phyloP scores from a whole-genome alignment of 2,888 invertebrate genomes.

The Napeogenes inachia region DNA sequence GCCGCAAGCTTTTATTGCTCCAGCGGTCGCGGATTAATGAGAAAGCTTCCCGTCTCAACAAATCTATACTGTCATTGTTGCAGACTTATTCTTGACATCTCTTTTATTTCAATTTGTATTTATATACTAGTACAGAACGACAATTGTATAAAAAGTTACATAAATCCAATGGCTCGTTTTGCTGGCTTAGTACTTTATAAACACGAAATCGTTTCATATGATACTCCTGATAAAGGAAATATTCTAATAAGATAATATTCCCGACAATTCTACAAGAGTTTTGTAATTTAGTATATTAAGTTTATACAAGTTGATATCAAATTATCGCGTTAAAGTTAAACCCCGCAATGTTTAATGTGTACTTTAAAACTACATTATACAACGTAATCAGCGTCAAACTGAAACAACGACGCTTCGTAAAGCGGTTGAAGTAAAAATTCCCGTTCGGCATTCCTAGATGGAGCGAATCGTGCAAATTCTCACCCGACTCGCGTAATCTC shows the following conservation, averaged over 20 bases:
- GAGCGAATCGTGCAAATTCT: slow-evolving; percentile 45
- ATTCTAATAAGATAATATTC: too few species aligned
- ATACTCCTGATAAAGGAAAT: too few species aligned
- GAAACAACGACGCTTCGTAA: slow-evolving; percentile 17
- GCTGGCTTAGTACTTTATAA: too few species aligned
- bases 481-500: slow-evolving; percentile 53
- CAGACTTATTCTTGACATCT: neutral
- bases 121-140: neutral
- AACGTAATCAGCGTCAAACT: slow-evolving; percentile 17
- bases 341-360: slow-evolving; percentile 13
- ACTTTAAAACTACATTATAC: slow-evolving; percentile 15
- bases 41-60: slow-evolving; percentile 20
- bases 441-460: slow-evolving; percentile 34
- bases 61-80: slow-evolving; percentile 18
- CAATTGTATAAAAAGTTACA: too few species aligned
- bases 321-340: neutral
- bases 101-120: neutral
- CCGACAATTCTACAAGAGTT: too few species aligned
- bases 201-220: too few species aligned
- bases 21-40: slow-evolving; percentile 24
- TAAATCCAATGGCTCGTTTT: too few species aligned
- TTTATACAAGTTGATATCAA: too few species aligned
- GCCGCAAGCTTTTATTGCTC: slow-evolving; percentile 21
- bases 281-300: too few species aligned
- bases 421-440: slow-evolving; percentile 30